Base-by-base conservation (phyloP, 2,113 vertebrate genomes). In the Myotis davidii region DNA sequence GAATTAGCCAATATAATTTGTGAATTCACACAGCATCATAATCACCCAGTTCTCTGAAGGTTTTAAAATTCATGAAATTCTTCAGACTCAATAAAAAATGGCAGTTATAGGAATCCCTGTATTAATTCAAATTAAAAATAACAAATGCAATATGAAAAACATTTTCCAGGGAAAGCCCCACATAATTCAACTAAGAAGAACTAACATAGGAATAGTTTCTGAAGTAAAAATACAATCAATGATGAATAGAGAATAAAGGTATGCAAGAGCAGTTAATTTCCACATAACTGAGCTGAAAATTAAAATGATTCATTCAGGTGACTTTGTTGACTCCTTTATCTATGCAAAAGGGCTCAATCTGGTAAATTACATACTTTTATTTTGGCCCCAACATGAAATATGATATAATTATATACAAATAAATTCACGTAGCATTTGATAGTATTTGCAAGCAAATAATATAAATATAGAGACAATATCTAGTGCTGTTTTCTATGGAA, bases 271-370 rank as follows among this genome's bases (percentile, higher is more conserved):
- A 42, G 18, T 4, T 79, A 23, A 89, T 34, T 85, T 85, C 37
- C 56, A 94, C 5, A 64, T 21, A 92, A 94, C 21, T 67, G n/a
- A 86, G 76, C 25, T 34, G 37, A 94, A 96, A 91, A 89, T 69
- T 9, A 94, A 96, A 96, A 88, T 93, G 82, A 97, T 84, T 95
- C 86, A 96, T 91, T 96, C 39, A 87, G n/a, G 34, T 86, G 52
- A 93, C 25, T 93, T 65, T 92, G n/a, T 42, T 97, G 69, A 81
- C 23, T 97, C 45, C 83, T 91, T 95, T 69, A 78, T 90, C 37
- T 73, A 61, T 4, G 25, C 52, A 85, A 81, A 91, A 76, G 10
- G 37, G 42, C 25, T 95, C 34, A 72, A 20, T n/a, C 32, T 89
- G 65, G 90, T 70, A 39, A 72, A 91, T 91, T 79, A 88, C 5